phyloP scores from a whole-genome alignment of 2,888 invertebrate genomes.

The Cacoxenus indagator region DNA sequence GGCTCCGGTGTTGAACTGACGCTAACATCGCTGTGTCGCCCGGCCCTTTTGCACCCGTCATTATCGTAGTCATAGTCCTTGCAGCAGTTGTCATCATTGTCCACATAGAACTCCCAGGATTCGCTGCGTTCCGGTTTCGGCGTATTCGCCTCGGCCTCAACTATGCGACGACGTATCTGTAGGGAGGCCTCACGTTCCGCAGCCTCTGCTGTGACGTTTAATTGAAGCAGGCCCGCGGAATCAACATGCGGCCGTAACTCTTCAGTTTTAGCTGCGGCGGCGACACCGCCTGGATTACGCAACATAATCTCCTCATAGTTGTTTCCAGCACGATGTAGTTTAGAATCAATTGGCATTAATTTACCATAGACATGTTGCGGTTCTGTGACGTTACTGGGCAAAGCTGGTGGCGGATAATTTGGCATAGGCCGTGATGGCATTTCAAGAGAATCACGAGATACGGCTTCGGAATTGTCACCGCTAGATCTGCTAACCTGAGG shows the following conservation, averaged over 20 bases:
- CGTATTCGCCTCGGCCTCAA: slow-evolving; percentile 52
- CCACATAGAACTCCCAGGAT: slow-evolving; percentile 68
- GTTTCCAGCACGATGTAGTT: slow-evolving; percentile 45
- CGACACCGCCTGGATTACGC: slow-evolving; percentile 35
- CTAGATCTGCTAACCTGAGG: slow-evolving; percentile 18
- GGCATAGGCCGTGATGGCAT: slow-evolving; percentile 64
- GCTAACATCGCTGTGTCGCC: slow-evolving; percentile 24
- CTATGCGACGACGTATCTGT: slow-evolving; percentile 52
- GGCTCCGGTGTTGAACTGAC: slow-evolving; percentile 62
- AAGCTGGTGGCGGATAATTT: slow-evolving; percentile 64
- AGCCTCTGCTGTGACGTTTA: slow-evolving; percentile 51
- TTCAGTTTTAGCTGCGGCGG: not conserved
- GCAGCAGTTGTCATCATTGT: slow-evolving; percentile 46
- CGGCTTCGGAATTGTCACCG: slow-evolving; percentile 38
- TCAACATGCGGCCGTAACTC: slow-evolving; percentile 52
- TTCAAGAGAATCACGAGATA: slow-evolving; percentile 47
- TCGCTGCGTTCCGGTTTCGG: slow-evolving; percentile 68
- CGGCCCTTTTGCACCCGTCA: not conserved
- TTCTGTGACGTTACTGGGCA: slow-evolving; percentile 37
- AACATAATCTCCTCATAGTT: slow-evolving; percentile 65
- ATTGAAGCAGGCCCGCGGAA: slow-evolving; percentile 60
- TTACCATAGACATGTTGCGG: slow-evolving; percentile 54
- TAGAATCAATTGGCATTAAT: slow-evolving; percentile 55
- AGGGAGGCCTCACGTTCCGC: slow-evolving; percentile 60
- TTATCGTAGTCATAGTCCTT: not conserved